phyloP scores from a whole-genome alignment of 2,797 vertebrate species.

The Morus bassanus region DNA sequence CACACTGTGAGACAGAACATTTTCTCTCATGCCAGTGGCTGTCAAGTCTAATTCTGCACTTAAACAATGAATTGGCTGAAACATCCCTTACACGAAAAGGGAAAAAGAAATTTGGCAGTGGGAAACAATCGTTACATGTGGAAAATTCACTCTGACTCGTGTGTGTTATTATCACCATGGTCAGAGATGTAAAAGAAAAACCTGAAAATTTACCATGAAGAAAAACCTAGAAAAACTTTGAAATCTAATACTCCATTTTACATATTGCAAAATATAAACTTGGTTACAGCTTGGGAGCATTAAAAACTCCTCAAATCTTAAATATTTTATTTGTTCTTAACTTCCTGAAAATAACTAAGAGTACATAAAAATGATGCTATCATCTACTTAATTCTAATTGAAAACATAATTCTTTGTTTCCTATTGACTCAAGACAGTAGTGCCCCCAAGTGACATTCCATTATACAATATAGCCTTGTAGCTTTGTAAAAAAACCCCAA shows the following conservation, averaged over 20 bases:
- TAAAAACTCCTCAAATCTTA: slow-evolving; percentile 22
- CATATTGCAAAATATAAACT: slow-evolving; percentile 28
- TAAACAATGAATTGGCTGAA: neutral
- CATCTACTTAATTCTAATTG: slow-evolving; percentile 52
- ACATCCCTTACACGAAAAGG: neutral
- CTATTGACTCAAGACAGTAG: slow-evolving; percentile 12
- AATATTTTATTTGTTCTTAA: slow-evolving; percentile 58
- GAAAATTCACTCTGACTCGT: neutral
- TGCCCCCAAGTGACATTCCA: slow-evolving; percentile 24
- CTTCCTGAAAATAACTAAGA: slow-evolving; percentile 32
- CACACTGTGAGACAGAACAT: neutral
- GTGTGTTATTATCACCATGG: neutral
- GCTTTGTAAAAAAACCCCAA: neutral
- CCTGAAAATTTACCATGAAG: neutral
- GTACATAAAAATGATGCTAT: slow-evolving; percentile 16
- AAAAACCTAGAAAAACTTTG: neutral
- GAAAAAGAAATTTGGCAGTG: neutral
- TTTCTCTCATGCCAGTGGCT: neutral
- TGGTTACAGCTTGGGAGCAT: slow-evolving; percentile 50
- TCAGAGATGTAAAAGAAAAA: neutral
- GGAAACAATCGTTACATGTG: neutral
- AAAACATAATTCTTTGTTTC: slow-evolving; percentile 49
- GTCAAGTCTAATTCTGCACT: neutral
- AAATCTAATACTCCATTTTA: neutral
- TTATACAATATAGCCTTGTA: neutral